Evolutionary conservation across 2,797 vertebrate species (phyloP), one percentile per base, ranked within the genome.

Genomic region (Scarus forsteni): DNA sequence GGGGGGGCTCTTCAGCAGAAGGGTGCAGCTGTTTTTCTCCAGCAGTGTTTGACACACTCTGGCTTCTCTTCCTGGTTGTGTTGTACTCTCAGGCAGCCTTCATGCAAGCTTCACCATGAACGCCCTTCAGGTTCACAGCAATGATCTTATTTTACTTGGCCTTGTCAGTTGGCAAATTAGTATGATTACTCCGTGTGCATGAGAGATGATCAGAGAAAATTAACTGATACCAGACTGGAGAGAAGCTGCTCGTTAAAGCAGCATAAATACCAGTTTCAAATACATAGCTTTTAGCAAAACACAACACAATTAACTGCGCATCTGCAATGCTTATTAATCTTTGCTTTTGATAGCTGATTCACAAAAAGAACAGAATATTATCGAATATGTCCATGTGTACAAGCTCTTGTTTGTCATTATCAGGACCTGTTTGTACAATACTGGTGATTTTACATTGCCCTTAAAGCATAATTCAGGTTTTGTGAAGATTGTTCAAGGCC

Each of bases 21-120:
- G 83, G 69, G 60, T 64, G 84, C 87, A 89, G 87, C 88, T 88
- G 86, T 78, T 77, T 75, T 73, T 62, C 66, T 70, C 59, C 67
- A 69, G 56, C 60, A 53, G 27, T 13, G n/a, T 60, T 54, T 65
- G 48, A 80, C 62, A 39, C 64, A 84, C 19, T 16, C 11, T 10
- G 67, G 44, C 57, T 71, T 60, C 72, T 60, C 7, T 44, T 68
- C 34, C 60, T 42, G 51, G 57, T 46, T 77, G 35, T 42, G 52
- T 42, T 44, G 39, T 34, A 19, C 13, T 60, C 44, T 38, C 19
- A 61, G 19, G 6, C 43, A 35, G 50, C 27, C 3, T 48, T 40
- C 14, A 38, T 3, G 51, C 50, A 46, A 54, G 60, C 27, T 44
- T 66, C 38, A 54, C 12, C 11, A 54, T 40, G 57, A 46, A 63